Conservation (phyloP, 2,797 vertebrate species). For the Moxostoma hubbsi region DNA sequence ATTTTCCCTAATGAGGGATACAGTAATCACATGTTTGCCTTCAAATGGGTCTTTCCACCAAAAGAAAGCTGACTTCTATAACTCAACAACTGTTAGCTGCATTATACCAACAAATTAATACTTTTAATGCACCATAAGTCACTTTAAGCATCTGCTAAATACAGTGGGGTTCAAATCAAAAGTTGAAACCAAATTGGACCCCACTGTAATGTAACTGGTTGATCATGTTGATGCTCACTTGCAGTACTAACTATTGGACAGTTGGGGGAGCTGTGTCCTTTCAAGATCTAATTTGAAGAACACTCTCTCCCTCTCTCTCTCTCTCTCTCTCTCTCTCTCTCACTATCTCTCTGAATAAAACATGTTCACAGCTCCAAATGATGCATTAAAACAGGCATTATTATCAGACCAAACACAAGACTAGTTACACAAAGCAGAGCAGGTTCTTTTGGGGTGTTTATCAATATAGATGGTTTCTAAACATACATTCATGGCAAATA, state of each 20-base stretch:
- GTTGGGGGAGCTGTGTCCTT: slow-evolving; percentile 74
- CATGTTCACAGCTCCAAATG: slow-evolving; percentile 13
- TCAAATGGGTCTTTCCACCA: background rate
- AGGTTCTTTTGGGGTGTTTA: slow-evolving; percentile 2
- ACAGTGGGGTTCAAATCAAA: too few species aligned
- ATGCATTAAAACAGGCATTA: slow-evolving; percentile 33
- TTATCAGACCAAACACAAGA: slow-evolving; percentile 18
- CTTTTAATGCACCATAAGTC: background rate
- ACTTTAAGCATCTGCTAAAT: too few species aligned
- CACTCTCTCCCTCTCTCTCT: slow-evolving; percentile 15
- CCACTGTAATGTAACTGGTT: background rate
- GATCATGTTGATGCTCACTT: slow-evolving; percentile 13
- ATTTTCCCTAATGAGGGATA: background rate
- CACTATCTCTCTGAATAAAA: slow-evolving; percentile 11
- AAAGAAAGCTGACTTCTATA: too few species aligned
- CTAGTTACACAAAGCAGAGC: slow-evolving; percentile 3
- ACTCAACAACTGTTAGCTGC: too few species aligned
- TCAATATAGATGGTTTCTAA: background rate
- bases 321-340: background rate
- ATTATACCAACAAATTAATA: too few species aligned
- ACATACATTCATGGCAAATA: background rate
- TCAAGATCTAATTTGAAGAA: background rate
- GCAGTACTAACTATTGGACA: slow-evolving; percentile 53
- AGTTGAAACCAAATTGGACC: too few species aligned
- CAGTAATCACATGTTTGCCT: slow-evolving; percentile 1